Conservation (phyloP, 2,113 vertebrate species). For the Sterrhoptilus dennistouni region DNA sequence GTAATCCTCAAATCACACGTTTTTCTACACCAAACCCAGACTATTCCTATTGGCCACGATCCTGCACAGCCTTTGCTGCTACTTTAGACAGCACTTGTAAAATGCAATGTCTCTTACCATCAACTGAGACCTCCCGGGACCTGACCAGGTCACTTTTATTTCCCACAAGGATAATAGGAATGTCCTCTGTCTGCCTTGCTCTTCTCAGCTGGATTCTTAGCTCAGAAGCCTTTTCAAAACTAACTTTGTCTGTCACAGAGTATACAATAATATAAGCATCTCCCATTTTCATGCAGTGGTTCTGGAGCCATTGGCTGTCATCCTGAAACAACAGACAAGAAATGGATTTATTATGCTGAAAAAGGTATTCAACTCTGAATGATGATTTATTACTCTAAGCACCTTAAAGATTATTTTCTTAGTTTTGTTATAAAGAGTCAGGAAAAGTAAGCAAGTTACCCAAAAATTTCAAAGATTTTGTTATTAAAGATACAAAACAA, state of each 20-base stretch:
- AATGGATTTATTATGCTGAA: not conserved
- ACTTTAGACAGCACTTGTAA: not conserved
- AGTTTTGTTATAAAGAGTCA: not conserved
- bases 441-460: not conserved
- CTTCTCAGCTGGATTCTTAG: slow-evolving; percentile 93
- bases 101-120: slow-evolving; percentile 81
- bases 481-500: not conserved
- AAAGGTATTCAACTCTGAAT: not conserved
- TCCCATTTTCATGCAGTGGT: slow-evolving; percentile 97
- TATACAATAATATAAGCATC: slow-evolving; percentile 98
- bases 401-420: not conserved
- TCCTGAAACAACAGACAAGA: slow-evolving; percentile 76
- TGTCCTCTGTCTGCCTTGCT: slow-evolving; percentile 92
- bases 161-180: slow-evolving; percentile 98
- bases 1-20: not conserved
- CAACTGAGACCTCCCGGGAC: slow-evolving; percentile 93
- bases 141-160: slow-evolving; percentile 98
- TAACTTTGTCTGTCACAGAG: slow-evolving; percentile 96
- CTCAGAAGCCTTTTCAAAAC: slow-evolving; percentile 97
- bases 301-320: slow-evolving; percentile 90
- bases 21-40: not conserved
- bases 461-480: not conserved
- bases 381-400: not conserved
- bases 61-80: not conserved
- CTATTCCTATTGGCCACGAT: not conserved